Conservation (phyloP, 2,113 vertebrate species). For the Origma solitaria region DNA sequence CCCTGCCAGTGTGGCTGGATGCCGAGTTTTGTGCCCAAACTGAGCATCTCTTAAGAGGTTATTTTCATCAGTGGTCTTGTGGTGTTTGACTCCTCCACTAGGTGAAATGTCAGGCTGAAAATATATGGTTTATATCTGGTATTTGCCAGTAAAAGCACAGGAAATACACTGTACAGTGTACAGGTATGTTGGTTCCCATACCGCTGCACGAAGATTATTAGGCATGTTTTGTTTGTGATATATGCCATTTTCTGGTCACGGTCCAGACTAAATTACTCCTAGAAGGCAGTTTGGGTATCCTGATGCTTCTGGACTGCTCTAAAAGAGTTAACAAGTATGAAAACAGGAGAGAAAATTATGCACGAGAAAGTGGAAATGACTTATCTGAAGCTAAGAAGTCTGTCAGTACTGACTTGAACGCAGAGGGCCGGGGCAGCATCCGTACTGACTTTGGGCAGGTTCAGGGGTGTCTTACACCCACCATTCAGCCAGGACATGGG, state of each 20-base stretch:
- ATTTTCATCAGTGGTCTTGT: not conserved
- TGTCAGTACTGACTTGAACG: not conserved
- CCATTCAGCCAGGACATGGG: rapidly evolving
- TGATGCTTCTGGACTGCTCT: not conserved
- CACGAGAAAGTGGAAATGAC: not conserved
- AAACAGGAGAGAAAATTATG: not conserved
- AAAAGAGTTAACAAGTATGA: not conserved
- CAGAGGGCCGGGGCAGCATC: not conserved
- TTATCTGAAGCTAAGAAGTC: not conserved
- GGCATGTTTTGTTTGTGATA: not conserved
- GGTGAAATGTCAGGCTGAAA: not conserved
- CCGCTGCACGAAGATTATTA: not conserved
- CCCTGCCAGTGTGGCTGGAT: not conserved
- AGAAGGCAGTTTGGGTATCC: not conserved
- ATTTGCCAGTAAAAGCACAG: not conserved
- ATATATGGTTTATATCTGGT: not conserved
- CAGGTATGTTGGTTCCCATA: not conserved
- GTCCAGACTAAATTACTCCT: not conserved
- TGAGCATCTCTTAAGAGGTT: not conserved
- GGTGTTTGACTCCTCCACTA: not conserved
- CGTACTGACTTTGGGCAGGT: not conserved
- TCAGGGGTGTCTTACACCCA: not conserved
- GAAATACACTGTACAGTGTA: not conserved
- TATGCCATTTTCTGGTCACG: not conserved
- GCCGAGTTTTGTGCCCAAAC: not conserved